Conservation (phyloP, 2,888 invertebrate species). For the Rhingia campestris region DNA sequence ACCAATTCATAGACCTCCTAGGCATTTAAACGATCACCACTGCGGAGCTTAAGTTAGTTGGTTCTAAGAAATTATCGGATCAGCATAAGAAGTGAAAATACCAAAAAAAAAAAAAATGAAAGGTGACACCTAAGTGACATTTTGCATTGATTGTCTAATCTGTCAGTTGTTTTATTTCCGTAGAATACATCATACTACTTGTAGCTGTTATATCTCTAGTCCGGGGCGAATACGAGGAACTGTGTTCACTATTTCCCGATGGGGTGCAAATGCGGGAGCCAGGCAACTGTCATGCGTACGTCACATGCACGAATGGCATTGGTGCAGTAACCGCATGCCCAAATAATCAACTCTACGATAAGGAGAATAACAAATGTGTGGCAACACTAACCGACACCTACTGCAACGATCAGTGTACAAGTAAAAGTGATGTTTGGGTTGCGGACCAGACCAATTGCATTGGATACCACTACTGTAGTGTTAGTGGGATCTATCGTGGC, state of each 20-base stretch:
- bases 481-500: slow-evolving; percentile 70
- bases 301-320: slow-evolving; percentile 75
- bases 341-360: slow-evolving; percentile 70
- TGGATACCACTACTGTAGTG: slow-evolving; percentile 77
- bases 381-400: slow-evolving; percentile 64
- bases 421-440: slow-evolving; percentile 74
- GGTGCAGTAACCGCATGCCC: slow-evolving; percentile 74
- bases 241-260: slow-evolving; percentile 55
- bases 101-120: slow-evolving; percentile 23
- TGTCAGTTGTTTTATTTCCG: too few species aligned
- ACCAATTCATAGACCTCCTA: not conserved
- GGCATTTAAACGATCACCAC: slow-evolving; percentile 32
- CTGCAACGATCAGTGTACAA: slow-evolving; percentile 78
- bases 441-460: slow-evolving; percentile 77
- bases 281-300: slow-evolving; percentile 78
- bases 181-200: not conserved
- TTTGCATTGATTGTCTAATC: too few species aligned
- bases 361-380: slow-evolving; percentile 75
- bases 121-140: slow-evolving; percentile 19
- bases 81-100: slow-evolving; percentile 2
- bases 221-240: slow-evolving; percentile 36
- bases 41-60: slow-evolving; percentile 18
- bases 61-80: slow-evolving; percentile 4
- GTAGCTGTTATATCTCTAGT: not conserved
- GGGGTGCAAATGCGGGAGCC: slow-evolving; percentile 77